Evolutionary conservation across 2,113 vertebrate genomes (phyloP).

Genomic region (Dunckerocampus dactyliophorus): DNA sequence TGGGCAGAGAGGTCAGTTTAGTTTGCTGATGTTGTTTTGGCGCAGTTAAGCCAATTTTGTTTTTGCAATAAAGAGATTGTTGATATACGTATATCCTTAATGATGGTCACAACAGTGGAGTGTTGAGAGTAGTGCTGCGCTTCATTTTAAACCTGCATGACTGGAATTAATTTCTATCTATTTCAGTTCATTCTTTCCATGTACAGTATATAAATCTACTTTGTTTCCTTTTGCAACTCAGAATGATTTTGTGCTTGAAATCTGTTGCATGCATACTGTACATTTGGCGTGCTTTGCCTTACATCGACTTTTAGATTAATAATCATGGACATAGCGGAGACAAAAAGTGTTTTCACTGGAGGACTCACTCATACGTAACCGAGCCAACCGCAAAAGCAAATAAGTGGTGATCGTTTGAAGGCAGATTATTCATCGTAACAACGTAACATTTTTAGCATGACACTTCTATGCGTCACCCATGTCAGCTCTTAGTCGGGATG

Average conservation of each 20-base stretch:
- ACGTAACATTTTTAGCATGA: neutral
- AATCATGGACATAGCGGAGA: conserved; percentile 14
- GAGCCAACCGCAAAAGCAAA: conserved; percentile 5
- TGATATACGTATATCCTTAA: too few relatives aligned
- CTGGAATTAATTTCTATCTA: neutral
- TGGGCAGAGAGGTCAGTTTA: too few relatives aligned
- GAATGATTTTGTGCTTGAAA: neutral
- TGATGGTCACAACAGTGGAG: too few relatives aligned
- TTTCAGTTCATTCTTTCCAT: neutral
- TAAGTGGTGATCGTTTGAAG: conserved; percentile 10
- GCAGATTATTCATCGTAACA: neutral
- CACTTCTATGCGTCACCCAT: conserved; percentile 6
- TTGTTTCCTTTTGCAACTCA: neutral
- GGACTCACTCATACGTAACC: conserved; percentile 12
- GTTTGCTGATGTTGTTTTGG: too few relatives aligned
- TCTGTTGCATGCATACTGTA: too few relatives aligned
- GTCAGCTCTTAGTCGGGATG: conserved; percentile 8
- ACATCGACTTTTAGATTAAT: conserved; percentile 8
- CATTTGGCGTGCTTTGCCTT: neutral
- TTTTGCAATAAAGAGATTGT: too few relatives aligned
- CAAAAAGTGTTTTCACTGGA: conserved; percentile 2
- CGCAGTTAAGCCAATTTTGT: too few relatives aligned
- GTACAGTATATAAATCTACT: too few relatives aligned
- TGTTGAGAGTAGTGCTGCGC: too few relatives aligned
- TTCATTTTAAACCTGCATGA: too few relatives aligned